Evolutionary conservation across 1,140 invertebrate species (phyloP), one percentile per base, ranked within the genome.

Genomic region (Cherax quadricarinatus): DNA sequence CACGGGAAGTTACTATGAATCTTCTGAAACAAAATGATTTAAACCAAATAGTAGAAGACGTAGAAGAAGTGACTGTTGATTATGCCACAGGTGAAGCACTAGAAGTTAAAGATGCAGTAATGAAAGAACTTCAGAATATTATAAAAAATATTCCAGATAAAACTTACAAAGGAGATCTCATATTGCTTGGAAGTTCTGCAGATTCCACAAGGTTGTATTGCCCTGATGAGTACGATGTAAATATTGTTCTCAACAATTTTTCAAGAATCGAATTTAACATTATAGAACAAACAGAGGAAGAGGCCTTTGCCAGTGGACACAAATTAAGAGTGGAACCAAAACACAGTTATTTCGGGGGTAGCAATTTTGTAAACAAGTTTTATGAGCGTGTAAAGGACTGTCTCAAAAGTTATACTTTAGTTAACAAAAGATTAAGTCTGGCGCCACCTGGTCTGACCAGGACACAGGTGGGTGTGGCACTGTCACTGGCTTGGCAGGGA

Each of bases 221-320:
- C 18, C 85, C 85, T 3, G 85, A 87, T n/a, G 85, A 87, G 16
- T 87, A 70, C 78, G 85, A 87, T 51, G 41, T 87, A n/a, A 87
- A 87, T 70, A 1, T 18, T 21, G 14, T 70, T 18, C 14, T 70
- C 66, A 1, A 70, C 14, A 21, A 5, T 5, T 21, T 14, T 21
- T 21, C 66, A 18, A 18, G 21, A 0, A 21, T 70, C 5, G 10
- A 14, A 70, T 5, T 70, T 16, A 9, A 70, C 4, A 18, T 70
- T 5, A 21, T 18, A 5, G 21, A 70, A 18, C 21, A 18, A 70
- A 6, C 66, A 12, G 1, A 70, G 66, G 5, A 70, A 9, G 66
- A 70, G 1, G 3, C 21, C 5, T 21, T 21, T 5, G 14, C 21
- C 14, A 70, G 66, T 5, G 66, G 66, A 18, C 66, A 70, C 21